Percentiles rank a stretch among this genome's conserved stretches.
Evolutionary conservation across 2,113 vertebrate genomes (phyloP).

Genomic region (Mus spicilegus): DNA sequence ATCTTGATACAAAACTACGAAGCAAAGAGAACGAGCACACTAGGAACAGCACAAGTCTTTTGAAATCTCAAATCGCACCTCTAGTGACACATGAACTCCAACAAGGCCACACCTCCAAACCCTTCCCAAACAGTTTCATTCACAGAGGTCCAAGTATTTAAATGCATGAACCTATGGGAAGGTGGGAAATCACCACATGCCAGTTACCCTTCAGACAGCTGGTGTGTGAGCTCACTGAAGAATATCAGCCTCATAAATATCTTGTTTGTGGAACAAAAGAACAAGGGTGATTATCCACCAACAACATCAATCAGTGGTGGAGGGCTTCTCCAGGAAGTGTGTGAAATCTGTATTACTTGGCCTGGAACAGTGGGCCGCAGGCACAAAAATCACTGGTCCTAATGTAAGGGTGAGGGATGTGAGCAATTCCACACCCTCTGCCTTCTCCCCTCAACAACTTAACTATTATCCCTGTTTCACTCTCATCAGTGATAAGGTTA

Average conservation of each 20-base stretch:
- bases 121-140: not conserved
- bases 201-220: slow-evolving; percentile 29
- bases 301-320: not conserved
- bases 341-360: not conserved
- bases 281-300: not conserved
- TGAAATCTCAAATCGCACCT: not conserved
- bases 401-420: not conserved
- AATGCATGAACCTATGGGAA: not conserved
- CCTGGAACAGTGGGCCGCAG: not conserved
- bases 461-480: not conserved
- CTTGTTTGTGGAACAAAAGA: not conserved
- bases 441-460: slow-evolving; percentile 6
- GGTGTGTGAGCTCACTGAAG: not conserved
- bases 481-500: not conserved
- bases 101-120: not conserved
- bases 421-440: not conserved
- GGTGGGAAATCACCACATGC: not conserved
- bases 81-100: not conserved
- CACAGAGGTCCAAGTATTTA: not conserved
- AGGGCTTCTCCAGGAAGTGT: not conserved
- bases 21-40: not conserved
- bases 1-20: not conserved
- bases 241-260: slow-evolving; percentile 10
- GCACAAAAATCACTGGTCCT: not conserved
- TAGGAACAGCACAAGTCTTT: not conserved